A percentile compares a stretch with the other conserved stretches of the same genome.
Evolutionary conservation across 2,797 vertebrate genomes (phyloP).

Genomic region (Pristis pectinata): DNA sequence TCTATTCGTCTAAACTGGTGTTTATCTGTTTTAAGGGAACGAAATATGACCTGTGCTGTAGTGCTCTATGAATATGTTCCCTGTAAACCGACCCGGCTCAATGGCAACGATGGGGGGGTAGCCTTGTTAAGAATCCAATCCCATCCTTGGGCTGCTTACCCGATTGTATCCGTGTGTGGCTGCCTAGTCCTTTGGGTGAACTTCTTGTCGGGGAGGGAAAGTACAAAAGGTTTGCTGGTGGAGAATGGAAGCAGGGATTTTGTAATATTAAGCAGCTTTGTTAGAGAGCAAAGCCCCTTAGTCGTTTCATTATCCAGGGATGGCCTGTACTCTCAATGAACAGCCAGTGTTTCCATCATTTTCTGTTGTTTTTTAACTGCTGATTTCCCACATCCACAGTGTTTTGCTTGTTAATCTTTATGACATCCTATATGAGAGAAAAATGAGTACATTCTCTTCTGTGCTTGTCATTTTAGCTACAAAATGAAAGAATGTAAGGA

Average conservation of each 20-base stretch:
- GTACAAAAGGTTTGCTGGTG: background rate
- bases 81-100: background rate
- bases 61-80: no score
- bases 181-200: no score
- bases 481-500: background rate
- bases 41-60: background rate
- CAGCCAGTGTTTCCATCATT: background rate
- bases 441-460: background rate
- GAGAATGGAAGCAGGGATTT: no score
- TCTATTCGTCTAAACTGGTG: background rate
- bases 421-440: background rate
- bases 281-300: no score
- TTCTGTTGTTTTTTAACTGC: background rate
- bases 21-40: background rate
- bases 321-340: background rate
- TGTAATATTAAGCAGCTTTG: no score
- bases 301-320: no score
- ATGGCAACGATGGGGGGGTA: no score
- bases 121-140: no score
- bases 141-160: no score
- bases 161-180: no score
- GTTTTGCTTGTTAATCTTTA: background rate
- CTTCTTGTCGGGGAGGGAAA: background rate
- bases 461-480: background rate
- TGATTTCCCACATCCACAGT: background rate